phyloP scores from a whole-genome alignment of 2,797 vertebrate genomes.

The Microchirus variegatus region DNA sequence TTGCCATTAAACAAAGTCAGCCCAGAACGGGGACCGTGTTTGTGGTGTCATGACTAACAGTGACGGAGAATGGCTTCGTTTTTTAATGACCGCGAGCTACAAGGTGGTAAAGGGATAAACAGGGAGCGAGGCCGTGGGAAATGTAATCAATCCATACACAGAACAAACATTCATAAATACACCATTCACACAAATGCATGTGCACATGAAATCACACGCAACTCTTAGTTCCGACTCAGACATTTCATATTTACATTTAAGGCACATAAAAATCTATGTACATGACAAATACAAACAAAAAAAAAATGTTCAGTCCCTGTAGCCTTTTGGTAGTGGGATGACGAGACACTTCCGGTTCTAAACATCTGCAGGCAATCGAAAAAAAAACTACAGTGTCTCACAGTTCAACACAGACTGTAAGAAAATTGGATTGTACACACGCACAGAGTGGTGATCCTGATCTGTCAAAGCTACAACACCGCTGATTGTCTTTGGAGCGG shows the following conservation, averaged over 20 bases:
- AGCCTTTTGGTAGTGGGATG: slow-evolving; percentile 57
- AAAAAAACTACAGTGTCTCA: slow-evolving; percentile 56
- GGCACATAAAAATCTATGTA: slow-evolving; percentile 63
- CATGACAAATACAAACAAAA: slow-evolving; percentile 54
- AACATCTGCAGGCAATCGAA: slow-evolving; percentile 32
- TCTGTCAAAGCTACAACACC: slow-evolving; percentile 52
- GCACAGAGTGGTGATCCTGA: not conserved
- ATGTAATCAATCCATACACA: slow-evolving; percentile 47
- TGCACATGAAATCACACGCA: slow-evolving; percentile 26
- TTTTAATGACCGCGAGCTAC: slow-evolving; percentile 42
- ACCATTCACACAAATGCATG: slow-evolving; percentile 62
- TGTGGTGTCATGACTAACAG: slow-evolving; percentile 5
- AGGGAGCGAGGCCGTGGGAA: slow-evolving; percentile 57
- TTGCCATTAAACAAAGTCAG: slow-evolving; percentile 4
- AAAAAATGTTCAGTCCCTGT: slow-evolving; percentile 73
- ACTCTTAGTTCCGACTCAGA: slow-evolving; percentile 17
- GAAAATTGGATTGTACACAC: slow-evolving; percentile 27
- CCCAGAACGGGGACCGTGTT: slow-evolving; percentile 12
- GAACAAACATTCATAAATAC: slow-evolving; percentile 73
- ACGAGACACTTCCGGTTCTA: slow-evolving; percentile 31
- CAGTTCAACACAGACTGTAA: slow-evolving; percentile 34
- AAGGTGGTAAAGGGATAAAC: slow-evolving; percentile 36
- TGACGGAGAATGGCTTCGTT: slow-evolving; percentile 33
- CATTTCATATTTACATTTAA: slow-evolving; percentile 72
- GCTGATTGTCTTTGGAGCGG: slow-evolving; percentile 58